Base-by-base conservation (phyloP, 2,113 vertebrate species). In the Sander lucioperca region DNA sequence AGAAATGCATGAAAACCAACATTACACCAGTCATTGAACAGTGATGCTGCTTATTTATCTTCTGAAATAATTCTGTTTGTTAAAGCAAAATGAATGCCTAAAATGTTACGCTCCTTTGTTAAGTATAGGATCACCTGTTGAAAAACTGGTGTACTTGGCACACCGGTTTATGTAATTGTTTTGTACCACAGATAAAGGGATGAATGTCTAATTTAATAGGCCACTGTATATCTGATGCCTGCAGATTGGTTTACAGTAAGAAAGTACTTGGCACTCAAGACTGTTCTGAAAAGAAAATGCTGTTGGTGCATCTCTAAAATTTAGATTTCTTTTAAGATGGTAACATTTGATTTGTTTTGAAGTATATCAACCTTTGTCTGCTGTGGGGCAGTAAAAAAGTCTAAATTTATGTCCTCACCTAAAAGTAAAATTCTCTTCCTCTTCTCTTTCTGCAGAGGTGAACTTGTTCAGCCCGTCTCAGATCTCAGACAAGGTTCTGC, bases 401-500 rank as follows among this genome's bases (percentile, higher is more conserved):
- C 6, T 39, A 8, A 3, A 53, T 51, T 25, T 14, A 27, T 27
- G 12, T 21, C 12, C 33, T n/a, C 10, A 2, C 10, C 18, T n/a
- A 7, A 50, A 33, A 54, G 14, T 56, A 4, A 54, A 27, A 13
- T 13, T 51, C 12, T 45, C 23, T 25, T n/a, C 7, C 5, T 45
- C 8, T 27, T 19, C 1, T 74, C 11, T 48, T 33, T 54, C 48
- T 21, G 13, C 91, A 99, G 98, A 99, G 92, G 97, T 99, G 59
- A 92, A 92, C 0, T 92, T 97, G 79, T 99, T 99, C 91, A 96
- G 86, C 39, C 95, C 96, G 1, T 75, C 86, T 54, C 95, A 96
- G 89, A 95, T 99, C 79, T 97, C 97, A 0, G 98, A 99, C 86
- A 99, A 99, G 77, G 96, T 99, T 62, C 95, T 99, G 27, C 94